phyloP scores from a whole-genome alignment of 2,797 vertebrate genomes.

The Adelosebastes latens region DNA sequence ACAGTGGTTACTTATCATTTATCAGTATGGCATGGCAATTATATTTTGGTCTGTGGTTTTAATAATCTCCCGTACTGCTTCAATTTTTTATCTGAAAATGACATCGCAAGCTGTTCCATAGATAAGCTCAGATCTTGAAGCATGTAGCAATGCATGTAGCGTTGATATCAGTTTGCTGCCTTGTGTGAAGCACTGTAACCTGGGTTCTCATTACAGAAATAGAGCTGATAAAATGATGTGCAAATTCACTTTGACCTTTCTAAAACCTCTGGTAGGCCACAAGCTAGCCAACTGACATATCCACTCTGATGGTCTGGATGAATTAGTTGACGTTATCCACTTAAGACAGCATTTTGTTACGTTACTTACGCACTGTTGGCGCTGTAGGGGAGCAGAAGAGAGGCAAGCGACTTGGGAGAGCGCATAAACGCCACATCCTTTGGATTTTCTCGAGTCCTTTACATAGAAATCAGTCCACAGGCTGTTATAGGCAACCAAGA shows the following conservation, averaged over 20 bases:
- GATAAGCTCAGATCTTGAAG: not conserved
- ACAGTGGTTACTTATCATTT: not conserved
- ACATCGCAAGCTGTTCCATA: conserved; percentile 1
- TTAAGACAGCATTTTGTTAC: not conserved
- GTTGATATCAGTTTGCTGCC: not conserved
- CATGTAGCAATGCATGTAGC: not conserved
- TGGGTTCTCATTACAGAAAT: not conserved
- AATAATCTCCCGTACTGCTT: not conserved
- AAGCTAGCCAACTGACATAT: no score
- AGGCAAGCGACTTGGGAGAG: no score
- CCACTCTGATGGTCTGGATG: no score
- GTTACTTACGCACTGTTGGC: no score
- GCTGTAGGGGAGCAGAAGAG: not conserved
- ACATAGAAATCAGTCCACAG: no score
- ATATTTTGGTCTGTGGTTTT: not conserved
- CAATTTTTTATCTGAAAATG: conserved; percentile 1
- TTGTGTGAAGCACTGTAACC: not conserved
- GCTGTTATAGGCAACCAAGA: no score
- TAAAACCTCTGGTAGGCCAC: not conserved
- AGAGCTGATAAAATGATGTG: not conserved
- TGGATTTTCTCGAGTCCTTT: no score
- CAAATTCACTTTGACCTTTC: no score
- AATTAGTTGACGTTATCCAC: no score
- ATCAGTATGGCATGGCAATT: not conserved
- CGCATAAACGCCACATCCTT: no score